phyloP scores from a whole-genome alignment of 1,140 invertebrate species.

The Platorchestia sp. region DNA sequence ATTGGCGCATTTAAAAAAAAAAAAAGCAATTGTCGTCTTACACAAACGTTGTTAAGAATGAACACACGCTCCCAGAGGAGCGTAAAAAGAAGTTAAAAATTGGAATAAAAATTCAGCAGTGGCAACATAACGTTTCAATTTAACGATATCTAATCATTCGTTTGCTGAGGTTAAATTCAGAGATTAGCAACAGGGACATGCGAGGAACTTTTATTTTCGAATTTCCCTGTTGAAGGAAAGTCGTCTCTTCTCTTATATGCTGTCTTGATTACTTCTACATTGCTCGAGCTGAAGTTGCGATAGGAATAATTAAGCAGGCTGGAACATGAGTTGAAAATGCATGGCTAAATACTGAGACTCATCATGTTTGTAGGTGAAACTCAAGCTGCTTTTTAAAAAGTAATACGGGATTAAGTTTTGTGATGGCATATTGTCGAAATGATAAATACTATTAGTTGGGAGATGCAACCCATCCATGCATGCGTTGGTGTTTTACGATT shows the following conservation, averaged over 20 bases:
- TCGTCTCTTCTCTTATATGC: background rate
- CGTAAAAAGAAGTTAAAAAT: no score
- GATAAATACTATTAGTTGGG: background rate
- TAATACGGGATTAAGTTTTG: background rate
- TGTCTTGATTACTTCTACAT: background rate
- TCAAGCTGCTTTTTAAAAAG: background rate
- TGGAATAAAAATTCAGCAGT: no score
- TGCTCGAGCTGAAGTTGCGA: background rate
- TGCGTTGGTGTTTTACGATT: background rate
- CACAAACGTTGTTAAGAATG: no score
- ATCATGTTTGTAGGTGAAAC: background rate
- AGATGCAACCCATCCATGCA: no score
- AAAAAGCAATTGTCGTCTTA: no score
- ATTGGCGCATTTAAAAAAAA: no score
- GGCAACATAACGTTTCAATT: no score
- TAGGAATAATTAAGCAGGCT: background rate
- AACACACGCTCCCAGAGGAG: no score
- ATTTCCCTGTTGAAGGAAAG: background rate
- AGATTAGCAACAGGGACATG: background rate
- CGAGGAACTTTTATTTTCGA: background rate
- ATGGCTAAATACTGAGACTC: background rate
- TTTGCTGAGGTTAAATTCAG: no score
- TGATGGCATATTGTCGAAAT: background rate
- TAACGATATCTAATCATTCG: no score
- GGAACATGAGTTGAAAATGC: background rate